phyloP scores from a whole-genome alignment of 1,140 invertebrate species.

The Eulimnadia texana region DNA sequence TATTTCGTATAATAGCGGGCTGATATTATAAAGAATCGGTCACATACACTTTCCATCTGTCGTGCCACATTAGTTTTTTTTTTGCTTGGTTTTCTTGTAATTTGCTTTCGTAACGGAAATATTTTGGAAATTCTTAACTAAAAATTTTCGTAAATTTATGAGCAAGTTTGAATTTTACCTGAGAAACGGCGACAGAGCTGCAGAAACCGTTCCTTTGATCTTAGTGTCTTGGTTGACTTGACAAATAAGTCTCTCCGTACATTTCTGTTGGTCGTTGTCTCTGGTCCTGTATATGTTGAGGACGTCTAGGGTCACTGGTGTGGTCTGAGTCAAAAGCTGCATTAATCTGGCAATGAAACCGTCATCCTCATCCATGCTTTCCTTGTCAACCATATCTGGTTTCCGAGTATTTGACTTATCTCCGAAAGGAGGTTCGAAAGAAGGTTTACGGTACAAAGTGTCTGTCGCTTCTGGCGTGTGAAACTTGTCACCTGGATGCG shows the following conservation, averaged over 20 bases:
- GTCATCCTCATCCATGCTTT: not conserved
- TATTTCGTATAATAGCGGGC: too few species aligned
- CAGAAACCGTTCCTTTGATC: conserved; percentile 5
- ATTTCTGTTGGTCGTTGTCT: not conserved
- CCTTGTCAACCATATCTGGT: not conserved
- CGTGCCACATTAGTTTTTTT: too few species aligned
- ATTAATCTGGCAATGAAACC: not conserved
- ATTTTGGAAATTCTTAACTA: too few species aligned
- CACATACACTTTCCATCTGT: too few species aligned
- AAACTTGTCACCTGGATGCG: not conserved
- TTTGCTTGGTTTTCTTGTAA: too few species aligned
- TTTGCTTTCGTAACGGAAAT: too few species aligned
- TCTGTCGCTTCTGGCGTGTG: not conserved
- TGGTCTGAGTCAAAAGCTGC: conserved; percentile 7
- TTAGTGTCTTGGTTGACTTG: conserved; percentile 10
- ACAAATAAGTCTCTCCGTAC: conserved; percentile 6
- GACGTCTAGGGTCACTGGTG: conserved; percentile 8
- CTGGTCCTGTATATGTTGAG: conserved; percentile 2
- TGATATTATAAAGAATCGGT: too few species aligned
- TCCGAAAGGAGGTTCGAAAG: too few species aligned
- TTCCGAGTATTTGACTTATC: not conserved
- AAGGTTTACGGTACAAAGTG: not conserved
- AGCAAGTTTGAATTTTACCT: conserved; percentile 9
- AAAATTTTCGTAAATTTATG: too few species aligned
- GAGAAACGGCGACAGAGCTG: conserved; percentile 10